Evolutionary conservation across 2,888 invertebrate genomes (phyloP).

Genomic region (Lepetodrilus schrolli): DNA sequence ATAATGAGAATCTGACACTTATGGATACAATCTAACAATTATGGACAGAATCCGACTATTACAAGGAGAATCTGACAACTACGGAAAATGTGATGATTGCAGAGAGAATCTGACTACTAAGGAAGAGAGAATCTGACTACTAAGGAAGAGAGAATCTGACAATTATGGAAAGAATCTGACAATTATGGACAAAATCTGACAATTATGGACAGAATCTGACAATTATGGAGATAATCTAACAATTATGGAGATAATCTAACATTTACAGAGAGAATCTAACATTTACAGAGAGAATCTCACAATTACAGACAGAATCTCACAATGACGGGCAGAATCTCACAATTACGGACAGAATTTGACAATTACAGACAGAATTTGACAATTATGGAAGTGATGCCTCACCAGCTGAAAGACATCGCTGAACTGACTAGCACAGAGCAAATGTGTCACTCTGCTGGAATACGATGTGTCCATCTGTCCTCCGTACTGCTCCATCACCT

Average conservation of each 20-base stretch:
- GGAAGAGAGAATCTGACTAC: too few species aligned
- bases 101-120: too few species aligned
- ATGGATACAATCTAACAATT: too few species aligned
- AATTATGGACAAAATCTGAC: too few species aligned
- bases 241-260: not conserved
- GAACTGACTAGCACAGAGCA: conserved; percentile 91
- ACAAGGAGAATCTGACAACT: too few species aligned
- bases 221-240: too few species aligned
- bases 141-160: too few species aligned
- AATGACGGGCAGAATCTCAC: not conserved
- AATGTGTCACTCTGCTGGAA: conserved; percentile 90
- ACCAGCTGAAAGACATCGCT: conserved; percentile 92
- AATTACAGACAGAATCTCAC: not conserved
- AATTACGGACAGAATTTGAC: not conserved
- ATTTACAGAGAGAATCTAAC: not conserved
- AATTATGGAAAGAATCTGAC: too few species aligned
- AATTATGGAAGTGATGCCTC: conserved; percentile 30
- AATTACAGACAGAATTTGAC: not conserved
- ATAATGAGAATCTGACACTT: too few species aligned
- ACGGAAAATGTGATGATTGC: too few species aligned
- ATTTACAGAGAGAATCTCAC: not conserved
- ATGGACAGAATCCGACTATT: too few species aligned
- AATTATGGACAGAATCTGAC: too few species aligned
- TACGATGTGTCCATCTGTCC: conserved; percentile 93
- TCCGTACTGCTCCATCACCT: conserved; percentile 85